These are phyloP conservation scores for Labia minor DNA, from an alignment of 2,888 invertebrate species.

Conservation along the genomic window DNA sequence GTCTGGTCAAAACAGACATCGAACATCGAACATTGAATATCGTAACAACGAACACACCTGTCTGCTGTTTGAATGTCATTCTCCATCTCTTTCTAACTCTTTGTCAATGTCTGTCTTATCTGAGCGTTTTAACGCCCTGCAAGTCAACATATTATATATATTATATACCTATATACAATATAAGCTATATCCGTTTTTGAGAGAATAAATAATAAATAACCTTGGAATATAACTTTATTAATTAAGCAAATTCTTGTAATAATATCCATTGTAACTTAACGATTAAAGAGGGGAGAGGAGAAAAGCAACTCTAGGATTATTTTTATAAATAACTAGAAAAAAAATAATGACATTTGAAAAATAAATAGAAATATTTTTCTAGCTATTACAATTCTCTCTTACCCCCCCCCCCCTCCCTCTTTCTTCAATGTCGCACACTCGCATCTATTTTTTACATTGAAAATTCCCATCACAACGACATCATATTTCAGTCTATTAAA, in stretches of 20 bases:
- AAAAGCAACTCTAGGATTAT: no score
- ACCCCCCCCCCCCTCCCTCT: no score
- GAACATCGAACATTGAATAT: constrained; percentile 8
- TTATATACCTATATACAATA: not conserved
- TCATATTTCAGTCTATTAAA: no score
- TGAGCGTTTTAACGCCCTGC: not conserved
- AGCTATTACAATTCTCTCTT: no score
- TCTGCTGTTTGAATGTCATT: not conserved
- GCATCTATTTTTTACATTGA: no score
- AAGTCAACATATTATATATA: not conserved
- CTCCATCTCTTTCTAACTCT: not conserved
- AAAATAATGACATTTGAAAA: no score
- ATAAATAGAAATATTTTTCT: no score
- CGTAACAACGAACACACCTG: not conserved
- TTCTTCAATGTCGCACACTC: no score
- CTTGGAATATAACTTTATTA: not conserved
- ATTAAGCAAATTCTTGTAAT: not conserved
- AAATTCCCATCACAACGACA: no score
- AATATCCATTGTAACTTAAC: no score
- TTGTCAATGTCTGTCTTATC: not conserved
- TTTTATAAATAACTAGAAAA: no score
- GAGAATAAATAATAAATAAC: not conserved
- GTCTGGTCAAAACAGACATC: not conserved
- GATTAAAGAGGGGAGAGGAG: no score
- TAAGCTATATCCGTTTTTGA: constrained; percentile 5